These are phyloP conservation scores for Catajapyx aquilonaris DNA, from an alignment of 1,140 invertebrate genomes.

Conservation along the genomic window DNA sequence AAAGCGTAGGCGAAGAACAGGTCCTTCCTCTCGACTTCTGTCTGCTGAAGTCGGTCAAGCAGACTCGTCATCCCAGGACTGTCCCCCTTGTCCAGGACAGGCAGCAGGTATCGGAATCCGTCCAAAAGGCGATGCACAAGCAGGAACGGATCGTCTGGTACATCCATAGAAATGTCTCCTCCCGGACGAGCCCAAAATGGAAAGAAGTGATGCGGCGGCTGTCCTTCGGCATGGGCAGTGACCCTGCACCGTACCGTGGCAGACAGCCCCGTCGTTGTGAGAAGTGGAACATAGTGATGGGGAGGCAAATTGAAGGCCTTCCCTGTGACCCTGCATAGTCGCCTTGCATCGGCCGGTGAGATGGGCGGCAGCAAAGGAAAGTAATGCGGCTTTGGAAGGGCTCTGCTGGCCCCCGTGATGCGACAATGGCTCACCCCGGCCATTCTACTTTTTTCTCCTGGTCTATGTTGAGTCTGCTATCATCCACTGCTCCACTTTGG, in stretches of 20 bases:
- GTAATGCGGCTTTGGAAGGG: constrained; percentile 60
- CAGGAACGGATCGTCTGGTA: neutral
- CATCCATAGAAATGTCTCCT: constrained; percentile 21
- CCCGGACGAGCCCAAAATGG: constrained; percentile 33
- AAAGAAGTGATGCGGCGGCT: constrained; percentile 55
- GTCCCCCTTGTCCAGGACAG: constrained; percentile 36
- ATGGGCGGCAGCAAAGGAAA: constrained; percentile 59
- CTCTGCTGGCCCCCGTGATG: constrained; percentile 56
- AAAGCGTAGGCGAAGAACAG: constrained; percentile 50
- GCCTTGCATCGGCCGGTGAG: constrained; percentile 53
- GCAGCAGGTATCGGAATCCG: constrained; percentile 51
- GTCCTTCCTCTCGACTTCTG: constrained; percentile 22
- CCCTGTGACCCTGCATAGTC: constrained; percentile 57
- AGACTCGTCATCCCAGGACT: constrained; percentile 33
- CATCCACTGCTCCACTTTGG: too few species aligned
- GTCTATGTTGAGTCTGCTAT: too few species aligned
- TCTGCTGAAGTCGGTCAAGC: constrained; percentile 36
- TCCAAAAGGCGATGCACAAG: too few species aligned
- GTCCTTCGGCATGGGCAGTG: constrained; percentile 19
- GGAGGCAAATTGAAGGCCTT: constrained; percentile 35
- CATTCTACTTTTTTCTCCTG: too few species aligned
- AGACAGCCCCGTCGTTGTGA: constrained; percentile 13
- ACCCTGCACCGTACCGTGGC: constrained; percentile 10
- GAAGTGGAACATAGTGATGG: constrained; percentile 16
- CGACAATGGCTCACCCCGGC: constrained; percentile 37